These are phyloP conservation scores for Lerista edwardsae DNA, from an alignment of 2,797 vertebrate genomes.

Conservation along the genomic window DNA sequence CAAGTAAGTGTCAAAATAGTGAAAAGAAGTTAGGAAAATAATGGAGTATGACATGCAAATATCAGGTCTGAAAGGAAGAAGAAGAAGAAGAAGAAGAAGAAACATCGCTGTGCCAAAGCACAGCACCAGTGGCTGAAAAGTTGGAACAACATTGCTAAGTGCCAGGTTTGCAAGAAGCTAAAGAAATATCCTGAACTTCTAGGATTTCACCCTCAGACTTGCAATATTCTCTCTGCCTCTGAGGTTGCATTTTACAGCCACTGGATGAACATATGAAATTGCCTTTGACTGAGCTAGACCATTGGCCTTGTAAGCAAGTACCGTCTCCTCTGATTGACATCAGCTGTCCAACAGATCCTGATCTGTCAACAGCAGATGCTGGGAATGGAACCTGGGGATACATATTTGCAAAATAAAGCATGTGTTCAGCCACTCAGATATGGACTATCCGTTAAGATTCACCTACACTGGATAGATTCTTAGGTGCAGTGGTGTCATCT, in stretches of 20 bases:
- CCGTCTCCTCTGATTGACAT: too few species aligned
- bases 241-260: not conserved
- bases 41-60: slow-evolving; percentile 44
- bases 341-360: too few species aligned
- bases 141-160: not conserved
- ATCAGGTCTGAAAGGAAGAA: slow-evolving; percentile 2
- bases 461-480: too few species aligned
- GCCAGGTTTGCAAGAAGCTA: not conserved
- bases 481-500: too few species aligned
- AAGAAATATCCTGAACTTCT: not conserved
- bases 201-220: not conserved
- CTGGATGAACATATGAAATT: not conserved
- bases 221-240: too few species aligned
- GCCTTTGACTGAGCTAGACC: not conserved
- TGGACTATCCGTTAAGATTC: not conserved
- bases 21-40: slow-evolving; percentile 48
- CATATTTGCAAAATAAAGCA: not conserved
- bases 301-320: not conserved
- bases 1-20: slow-evolving; percentile 69
- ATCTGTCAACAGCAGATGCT: not conserved
- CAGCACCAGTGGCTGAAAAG: not conserved
- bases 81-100: not conserved
- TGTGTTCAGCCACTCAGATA: not conserved
- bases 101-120: not conserved
- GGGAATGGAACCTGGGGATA: not conserved